phyloP scores from a whole-genome alignment of 2,113 vertebrate species.

The Labrus mixtus region DNA sequence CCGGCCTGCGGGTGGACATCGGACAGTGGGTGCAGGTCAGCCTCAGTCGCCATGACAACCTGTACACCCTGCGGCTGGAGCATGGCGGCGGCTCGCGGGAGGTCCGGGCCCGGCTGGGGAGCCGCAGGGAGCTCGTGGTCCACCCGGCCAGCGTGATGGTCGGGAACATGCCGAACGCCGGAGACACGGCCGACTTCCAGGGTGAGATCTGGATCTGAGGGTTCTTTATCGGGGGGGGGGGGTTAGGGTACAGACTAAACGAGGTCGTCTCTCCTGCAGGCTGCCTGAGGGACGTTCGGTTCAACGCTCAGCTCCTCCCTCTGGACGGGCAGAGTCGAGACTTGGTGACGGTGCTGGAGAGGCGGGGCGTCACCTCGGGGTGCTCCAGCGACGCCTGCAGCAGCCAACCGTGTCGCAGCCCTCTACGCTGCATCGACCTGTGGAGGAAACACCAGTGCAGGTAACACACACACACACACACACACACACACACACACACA shows the following conservation, averaged over 20 bases:
- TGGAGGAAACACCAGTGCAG: conserved; percentile 94
- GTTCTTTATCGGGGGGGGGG: too few relatives aligned
- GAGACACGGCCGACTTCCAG: conserved; percentile 82
- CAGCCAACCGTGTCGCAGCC: conserved; percentile 84
- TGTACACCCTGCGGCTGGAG: conserved; percentile 87
- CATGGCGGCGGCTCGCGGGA: conserved; percentile 87
- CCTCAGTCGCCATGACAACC: conserved; percentile 86
- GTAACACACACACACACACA: conserved; percentile 65
- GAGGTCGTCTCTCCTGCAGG: conserved; percentile 72
- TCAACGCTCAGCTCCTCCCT: conserved; percentile 85
- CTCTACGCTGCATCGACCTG: conserved; percentile 89
- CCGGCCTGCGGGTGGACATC: conserved; percentile 82
- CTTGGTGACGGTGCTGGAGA: conserved; percentile 80
- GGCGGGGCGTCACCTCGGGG: conserved; percentile 81
- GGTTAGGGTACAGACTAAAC: too few relatives aligned
- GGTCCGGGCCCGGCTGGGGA: conserved; percentile 81
- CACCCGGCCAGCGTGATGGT: conserved; percentile 83
- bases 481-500: too few relatives aligned
- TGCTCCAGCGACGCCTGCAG: conserved; percentile 89
- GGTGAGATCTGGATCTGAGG: conserved; percentile 76
- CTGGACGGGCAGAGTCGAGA: conserved; percentile 85
- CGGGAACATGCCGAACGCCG: conserved; percentile 76
- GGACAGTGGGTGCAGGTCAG: conserved; percentile 89
- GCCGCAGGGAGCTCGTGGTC: conserved; percentile 79
- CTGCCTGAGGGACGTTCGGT: conserved; percentile 89